Conservation (phyloP, 2,888 invertebrate species). For the Ptychoptera albimana region DNA sequence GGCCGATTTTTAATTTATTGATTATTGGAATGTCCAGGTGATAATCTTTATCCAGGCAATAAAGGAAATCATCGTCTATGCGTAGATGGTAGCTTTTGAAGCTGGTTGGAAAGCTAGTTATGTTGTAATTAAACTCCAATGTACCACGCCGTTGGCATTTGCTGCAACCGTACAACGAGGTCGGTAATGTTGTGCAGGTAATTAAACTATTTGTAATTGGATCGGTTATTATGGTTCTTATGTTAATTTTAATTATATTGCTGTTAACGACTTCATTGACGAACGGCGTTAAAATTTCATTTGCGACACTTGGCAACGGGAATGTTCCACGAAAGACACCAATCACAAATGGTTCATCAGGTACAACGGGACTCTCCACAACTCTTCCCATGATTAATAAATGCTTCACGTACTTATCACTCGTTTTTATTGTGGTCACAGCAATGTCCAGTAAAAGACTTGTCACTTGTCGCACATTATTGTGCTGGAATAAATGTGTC, state of each 20-base stretch:
- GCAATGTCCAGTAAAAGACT: constrained; percentile 5
- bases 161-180: constrained; percentile 9
- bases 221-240: constrained; percentile 8
- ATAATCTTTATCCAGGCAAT: constrained; percentile 8
- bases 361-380: not conserved
- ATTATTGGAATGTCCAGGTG: constrained; percentile 8
- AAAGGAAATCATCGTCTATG: constrained; percentile 10
- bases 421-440: constrained; percentile 7
- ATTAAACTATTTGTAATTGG: constrained; percentile 10
- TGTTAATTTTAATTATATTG: constrained; percentile 2
- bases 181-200: constrained; percentile 9
- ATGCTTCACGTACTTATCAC: constrained; percentile 6
- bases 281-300: constrained; percentile 10
- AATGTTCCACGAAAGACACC: constrained; percentile 9
- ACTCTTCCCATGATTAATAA: constrained; percentile 8
- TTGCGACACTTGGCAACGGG: constrained; percentile 8
- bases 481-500: not conserved
- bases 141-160: constrained; percentile 9
- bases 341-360: constrained; percentile 8
- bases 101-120: constrained; percentile 7
- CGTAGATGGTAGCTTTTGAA: constrained; percentile 5
- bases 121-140: constrained; percentile 5
- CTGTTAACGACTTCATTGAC: constrained; percentile 8
- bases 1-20: constrained; percentile 6
- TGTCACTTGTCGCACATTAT: not conserved